Percentiles rank a stretch among this genome's conserved stretches.
Conservation (phyloP, 1,140 invertebrate genomes). For the Brachionus asplanchnoidis region DNA sequence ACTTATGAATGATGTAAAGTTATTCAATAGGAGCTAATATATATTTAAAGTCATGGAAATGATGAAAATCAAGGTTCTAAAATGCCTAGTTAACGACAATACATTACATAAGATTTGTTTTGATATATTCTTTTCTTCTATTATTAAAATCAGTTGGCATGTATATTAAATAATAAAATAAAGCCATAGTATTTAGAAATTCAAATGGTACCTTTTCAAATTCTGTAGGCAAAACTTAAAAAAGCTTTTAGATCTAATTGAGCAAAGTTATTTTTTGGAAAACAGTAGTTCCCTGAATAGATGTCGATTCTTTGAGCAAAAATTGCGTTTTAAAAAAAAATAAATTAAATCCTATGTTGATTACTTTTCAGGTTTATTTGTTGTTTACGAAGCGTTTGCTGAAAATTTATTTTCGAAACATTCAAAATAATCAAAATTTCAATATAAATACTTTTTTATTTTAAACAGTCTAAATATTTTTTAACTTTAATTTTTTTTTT, state of each 20-base stretch:
- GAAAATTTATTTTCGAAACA: background rate
- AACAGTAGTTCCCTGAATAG: background rate
- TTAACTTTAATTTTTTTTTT: background rate
- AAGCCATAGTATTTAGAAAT: background rate
- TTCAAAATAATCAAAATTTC: background rate
- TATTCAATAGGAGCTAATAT: too few relatives aligned
- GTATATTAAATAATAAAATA: background rate
- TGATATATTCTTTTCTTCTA: background rate
- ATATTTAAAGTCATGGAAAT: background rate
- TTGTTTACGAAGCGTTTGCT: background rate
- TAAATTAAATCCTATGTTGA: background rate
- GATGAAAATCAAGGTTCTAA: background rate
- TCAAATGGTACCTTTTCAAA: background rate
- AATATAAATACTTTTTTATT: background rate
- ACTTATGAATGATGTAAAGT: too few relatives aligned
- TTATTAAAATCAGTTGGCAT: background rate
- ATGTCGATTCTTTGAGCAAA: background rate
- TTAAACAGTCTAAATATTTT: background rate
- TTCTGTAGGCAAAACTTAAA: background rate
- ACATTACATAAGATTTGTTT: slow-evolving; percentile 17
- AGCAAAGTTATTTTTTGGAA: background rate
- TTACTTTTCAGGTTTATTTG: slow-evolving; percentile 1
- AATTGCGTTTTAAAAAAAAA: slow-evolving; percentile 12
- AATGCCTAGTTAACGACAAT: background rate
- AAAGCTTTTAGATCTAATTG: background rate